Evolutionary conservation across 2,888 invertebrate species (phyloP), one percentile per base, ranked within the genome.

Genomic region (Drosophila nr. medialis): DNA sequence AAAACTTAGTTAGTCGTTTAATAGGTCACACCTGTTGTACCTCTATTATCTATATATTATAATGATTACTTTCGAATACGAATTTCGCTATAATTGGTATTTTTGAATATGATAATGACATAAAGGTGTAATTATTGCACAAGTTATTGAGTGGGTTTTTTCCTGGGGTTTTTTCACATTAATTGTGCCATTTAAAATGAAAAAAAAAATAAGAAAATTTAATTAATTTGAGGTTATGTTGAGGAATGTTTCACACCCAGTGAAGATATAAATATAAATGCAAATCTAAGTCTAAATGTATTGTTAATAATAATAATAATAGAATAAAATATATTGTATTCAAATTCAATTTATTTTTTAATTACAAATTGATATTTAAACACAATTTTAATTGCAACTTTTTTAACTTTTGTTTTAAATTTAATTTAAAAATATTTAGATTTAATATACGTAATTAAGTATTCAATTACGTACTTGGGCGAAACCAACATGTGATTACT

Each of bases 401-500:
- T 30, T 10, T 30, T 3, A 30, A 0, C 29, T 24, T 24, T 24
- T 27, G 4, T 27, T 27, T 27, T 27, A 27, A 27, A 4, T 4
- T 27, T 27, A 2, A 27, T 27, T 27, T 27, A 0, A 27, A 27
- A 27, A 27, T 27, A 27, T 4, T 8, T 15, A 48, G 4, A 8
- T 48, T 27, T 4, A 8, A 2, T 18, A 8, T 18, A 42, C 13
- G 7, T 0, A 42, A 21, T 21, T 21, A 21, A 6, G 5, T 13
- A 21, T 21, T 42, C 3, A 42, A 45, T 13, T 45, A 13, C 21
- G 45, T 13, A 21, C 13, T 45, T 13, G 0, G 0, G 7, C 7
- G 21, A 45, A 2, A 4, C 4, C 15, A 45, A 45, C 7, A 1
- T 6, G 5, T 36, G 36, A 56, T 40, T 72, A 77, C 60, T 66